A percentile compares a stretch with the other conserved stretches of the same genome.
Evolutionary conservation across 2,113 vertebrate genomes (phyloP).

Genomic region (Myotis davidii): DNA sequence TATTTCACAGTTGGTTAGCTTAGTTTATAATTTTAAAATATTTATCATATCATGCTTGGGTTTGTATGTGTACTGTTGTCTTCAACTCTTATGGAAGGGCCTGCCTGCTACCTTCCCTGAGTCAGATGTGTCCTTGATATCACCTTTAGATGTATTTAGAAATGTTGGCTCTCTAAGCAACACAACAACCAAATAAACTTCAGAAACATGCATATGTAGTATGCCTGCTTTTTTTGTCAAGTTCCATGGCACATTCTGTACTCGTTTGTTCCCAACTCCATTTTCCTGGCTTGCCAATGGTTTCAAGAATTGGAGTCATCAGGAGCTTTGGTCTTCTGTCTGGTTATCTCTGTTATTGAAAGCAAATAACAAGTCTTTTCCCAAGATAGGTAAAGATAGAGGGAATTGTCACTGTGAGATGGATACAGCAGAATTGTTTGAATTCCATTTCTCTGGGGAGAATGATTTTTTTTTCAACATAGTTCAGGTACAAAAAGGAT

Average conservation of each 20-base stretch:
- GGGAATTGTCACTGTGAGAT: neutral
- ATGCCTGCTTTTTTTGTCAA: neutral
- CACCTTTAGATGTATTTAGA: neutral
- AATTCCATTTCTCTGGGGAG: neutral
- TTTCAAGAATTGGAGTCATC: neutral
- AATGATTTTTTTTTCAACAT: neutral
- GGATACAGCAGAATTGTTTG: neutral
- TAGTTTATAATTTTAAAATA: constrained; percentile 49
- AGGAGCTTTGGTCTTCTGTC: neutral
- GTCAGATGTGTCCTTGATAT: neutral
- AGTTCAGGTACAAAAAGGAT: neutral
- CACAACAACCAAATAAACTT: neutral
- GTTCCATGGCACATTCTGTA: neutral
- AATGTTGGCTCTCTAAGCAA: neutral
- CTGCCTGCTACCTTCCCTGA: neutral
- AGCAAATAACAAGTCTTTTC: neutral
- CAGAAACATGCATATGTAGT: neutral
- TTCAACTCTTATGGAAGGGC: neutral
- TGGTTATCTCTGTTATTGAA: neutral
- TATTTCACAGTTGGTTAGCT: constrained; percentile 18
- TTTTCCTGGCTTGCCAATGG: neutral
- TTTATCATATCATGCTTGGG: neutral
- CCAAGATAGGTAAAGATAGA: neutral
- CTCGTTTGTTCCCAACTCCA: neutral
- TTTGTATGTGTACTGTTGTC: neutral